Evolutionary conservation across 2,888 invertebrate species (phyloP).

Genomic region (Gymnocheta viridis): DNA sequence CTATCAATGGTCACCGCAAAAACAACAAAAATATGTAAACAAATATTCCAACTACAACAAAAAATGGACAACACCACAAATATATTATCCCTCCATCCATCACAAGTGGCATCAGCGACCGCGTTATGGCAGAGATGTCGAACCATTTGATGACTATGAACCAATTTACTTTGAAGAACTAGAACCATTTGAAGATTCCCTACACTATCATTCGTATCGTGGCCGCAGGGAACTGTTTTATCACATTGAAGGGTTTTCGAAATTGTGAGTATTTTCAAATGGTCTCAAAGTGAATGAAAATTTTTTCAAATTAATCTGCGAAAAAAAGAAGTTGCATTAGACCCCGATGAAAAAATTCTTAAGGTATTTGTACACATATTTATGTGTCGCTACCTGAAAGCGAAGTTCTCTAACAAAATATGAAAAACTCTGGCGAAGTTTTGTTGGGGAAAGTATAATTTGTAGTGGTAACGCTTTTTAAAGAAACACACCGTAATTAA

Average conservation of each 20-base stretch:
- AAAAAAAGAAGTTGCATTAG: too few relatives aligned
- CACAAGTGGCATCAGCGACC: neutral
- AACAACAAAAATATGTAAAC: constrained; percentile 61
- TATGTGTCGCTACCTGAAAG: too few relatives aligned
- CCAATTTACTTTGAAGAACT: constrained; percentile 74
- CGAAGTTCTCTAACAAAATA: too few relatives aligned
- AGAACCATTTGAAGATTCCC: constrained; percentile 72
- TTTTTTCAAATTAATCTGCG: too few relatives aligned
- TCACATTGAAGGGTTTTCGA: constrained; percentile 75
- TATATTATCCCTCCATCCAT: neutral
- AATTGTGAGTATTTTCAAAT: constrained; percentile 73
- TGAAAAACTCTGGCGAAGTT: too few relatives aligned
- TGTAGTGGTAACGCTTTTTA: too few relatives aligned
- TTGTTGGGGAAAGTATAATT: too few relatives aligned
- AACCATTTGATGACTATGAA: constrained; percentile 4
- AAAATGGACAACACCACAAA: constrained; percentile 16
- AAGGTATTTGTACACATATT: too few relatives aligned
- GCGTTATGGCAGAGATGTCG: constrained; percentile 54
- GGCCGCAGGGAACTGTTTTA: constrained; percentile 79
- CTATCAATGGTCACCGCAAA: constrained; percentile 73
- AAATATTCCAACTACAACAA: constrained; percentile 44
- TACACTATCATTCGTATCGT: constrained; percentile 76
- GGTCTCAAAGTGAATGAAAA: neutral
- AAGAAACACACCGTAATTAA: too few relatives aligned
- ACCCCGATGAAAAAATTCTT: too few relatives aligned